Evolutionary conservation across 2,888 invertebrate species (phyloP).

Genomic region (Xanthostigma xanthostigma): DNA sequence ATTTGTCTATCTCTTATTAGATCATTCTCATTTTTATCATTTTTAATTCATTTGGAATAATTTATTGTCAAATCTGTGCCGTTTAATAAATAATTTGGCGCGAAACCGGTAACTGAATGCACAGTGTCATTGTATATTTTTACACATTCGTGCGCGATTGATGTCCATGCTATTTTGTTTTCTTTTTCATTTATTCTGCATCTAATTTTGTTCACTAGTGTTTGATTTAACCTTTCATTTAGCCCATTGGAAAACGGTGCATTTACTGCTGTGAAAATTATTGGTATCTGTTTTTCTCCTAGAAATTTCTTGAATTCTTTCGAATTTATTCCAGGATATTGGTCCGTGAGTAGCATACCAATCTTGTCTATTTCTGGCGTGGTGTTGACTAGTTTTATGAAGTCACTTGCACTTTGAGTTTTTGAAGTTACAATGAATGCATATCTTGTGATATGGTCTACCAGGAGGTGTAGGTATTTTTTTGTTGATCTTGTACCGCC

Average conservation of each 20-base stretch:
- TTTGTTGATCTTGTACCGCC: slow-evolving; percentile 16
- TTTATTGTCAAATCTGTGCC: slow-evolving; percentile 9
- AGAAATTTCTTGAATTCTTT: slow-evolving; percentile 18
- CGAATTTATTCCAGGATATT: slow-evolving; percentile 20
- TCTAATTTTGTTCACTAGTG: slow-evolving; percentile 5
- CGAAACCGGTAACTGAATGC: slow-evolving; percentile 15
- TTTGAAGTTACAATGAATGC: slow-evolving; percentile 16
- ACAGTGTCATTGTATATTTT: slow-evolving; percentile 18
- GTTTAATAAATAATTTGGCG: slow-evolving; percentile 12
- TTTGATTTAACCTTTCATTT: too few species aligned
- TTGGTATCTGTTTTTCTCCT: slow-evolving; percentile 9
- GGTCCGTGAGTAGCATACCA: slow-evolving; percentile 17
- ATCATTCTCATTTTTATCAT: background rate
- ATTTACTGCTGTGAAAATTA: slow-evolving; percentile 12
- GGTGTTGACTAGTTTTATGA: slow-evolving; percentile 14
- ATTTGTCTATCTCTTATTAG: slow-evolving; percentile 8
- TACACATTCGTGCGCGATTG: slow-evolving; percentile 12
- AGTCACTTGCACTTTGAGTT: slow-evolving; percentile 15
- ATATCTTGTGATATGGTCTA: slow-evolving; percentile 18
- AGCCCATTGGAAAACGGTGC: too few species aligned
- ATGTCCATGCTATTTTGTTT: slow-evolving; percentile 10
- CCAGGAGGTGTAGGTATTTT: slow-evolving; percentile 17
- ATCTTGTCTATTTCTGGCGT: slow-evolving; percentile 13
- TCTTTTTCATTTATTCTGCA: slow-evolving; percentile 7
- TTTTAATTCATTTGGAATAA: slow-evolving; percentile 11